Percentiles rank a stretch among this genome's conserved stretches.
phyloP scores from a whole-genome alignment of 2,113 vertebrate species.

The Heterochromis multidens region DNA sequence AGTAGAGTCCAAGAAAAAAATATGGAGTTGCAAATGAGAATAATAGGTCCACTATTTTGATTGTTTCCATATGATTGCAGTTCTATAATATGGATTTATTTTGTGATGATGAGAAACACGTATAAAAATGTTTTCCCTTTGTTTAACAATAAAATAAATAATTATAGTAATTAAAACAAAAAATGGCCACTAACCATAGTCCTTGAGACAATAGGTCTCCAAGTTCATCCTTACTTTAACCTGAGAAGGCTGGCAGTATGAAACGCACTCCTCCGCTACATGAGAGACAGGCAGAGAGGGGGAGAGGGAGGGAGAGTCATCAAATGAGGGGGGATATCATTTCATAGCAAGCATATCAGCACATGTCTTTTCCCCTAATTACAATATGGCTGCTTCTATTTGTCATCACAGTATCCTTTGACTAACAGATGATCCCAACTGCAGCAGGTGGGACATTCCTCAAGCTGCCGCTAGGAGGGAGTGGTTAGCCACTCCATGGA shows the following conservation, averaged over 20 bases:
- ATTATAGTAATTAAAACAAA: background rate
- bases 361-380: slow-evolving; percentile 66
- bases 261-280: slow-evolving; percentile 82
- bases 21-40: too few species aligned
- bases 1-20: too few species aligned
- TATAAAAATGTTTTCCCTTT: too few species aligned
- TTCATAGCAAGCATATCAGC: slow-evolving; percentile 58
- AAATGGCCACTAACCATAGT: slow-evolving; percentile 76
- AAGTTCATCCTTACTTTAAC: slow-evolving; percentile 85
- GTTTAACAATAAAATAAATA: background rate
- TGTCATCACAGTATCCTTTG: slow-evolving; percentile 71
- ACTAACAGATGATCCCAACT: slow-evolving; percentile 60
- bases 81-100: background rate
- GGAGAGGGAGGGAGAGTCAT: background rate
- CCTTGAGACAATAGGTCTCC: slow-evolving; percentile 84
- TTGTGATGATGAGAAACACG: background rate
- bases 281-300: background rate
- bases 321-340: slow-evolving; percentile 45
- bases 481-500: slow-evolving; percentile 1
- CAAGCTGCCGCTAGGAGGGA: slow-evolving; percentile 56
- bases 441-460: slow-evolving; percentile 57
- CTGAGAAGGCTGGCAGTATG: slow-evolving; percentile 81
- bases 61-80: too few species aligned
- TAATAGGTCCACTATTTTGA: too few species aligned
- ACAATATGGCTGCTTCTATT: slow-evolving; percentile 70